Evolutionary conservation across 92 coral and sea anemone genomes (phyloP), one percentile per base, ranked within the genome.

Genomic region (Porites cylindrica): DNA sequence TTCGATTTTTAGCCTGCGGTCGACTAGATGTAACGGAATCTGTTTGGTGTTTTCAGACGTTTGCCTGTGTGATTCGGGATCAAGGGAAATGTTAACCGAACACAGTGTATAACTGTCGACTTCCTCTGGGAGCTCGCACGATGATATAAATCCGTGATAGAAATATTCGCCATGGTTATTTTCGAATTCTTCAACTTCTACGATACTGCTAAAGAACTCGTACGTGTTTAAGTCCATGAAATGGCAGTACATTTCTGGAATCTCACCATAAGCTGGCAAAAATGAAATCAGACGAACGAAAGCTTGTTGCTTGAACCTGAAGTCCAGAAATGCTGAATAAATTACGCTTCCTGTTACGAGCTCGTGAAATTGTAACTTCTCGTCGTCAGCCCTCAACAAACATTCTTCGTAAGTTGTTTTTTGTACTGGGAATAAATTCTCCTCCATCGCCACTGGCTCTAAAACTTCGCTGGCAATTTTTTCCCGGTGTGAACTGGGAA

Each of bases 271-370:
- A 21, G 87, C 76, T 7, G 87, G 81, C 10, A 83, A 74, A 75
- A 83, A 47, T 50, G 87, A 73, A 65, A 81, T 88, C n/a, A 88
- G 13, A 26, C 91, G 80, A 50, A 88, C 21, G 56, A 80, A 88
- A 8, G 82, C 67, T 32, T 88, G 85, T 8, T 65, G 87, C 24
- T 81, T 72, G 16, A 77, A 59, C 24, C 91, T 71, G 59, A 63
- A 70, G 71, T 88, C 91, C 6, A 80, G 56, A 50, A 72, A 88
- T 1, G 87, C 91, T 8, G 91, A 80, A 21, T 64, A 72, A 2
- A 88, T 51, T 3, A 83, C 73, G 54, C 59, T 73, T 53, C 81
- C 87, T 10, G 60, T 9, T 11, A 38, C 72, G 23, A 62, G 60
- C 72, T 83, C 87, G 72, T 83, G 23, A 62, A 83, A 83, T 54